Evolutionary conservation across 2,797 vertebrate genomes (phyloP), one percentile per base, ranked within the genome.

Genomic region (Sebastes minor): DNA sequence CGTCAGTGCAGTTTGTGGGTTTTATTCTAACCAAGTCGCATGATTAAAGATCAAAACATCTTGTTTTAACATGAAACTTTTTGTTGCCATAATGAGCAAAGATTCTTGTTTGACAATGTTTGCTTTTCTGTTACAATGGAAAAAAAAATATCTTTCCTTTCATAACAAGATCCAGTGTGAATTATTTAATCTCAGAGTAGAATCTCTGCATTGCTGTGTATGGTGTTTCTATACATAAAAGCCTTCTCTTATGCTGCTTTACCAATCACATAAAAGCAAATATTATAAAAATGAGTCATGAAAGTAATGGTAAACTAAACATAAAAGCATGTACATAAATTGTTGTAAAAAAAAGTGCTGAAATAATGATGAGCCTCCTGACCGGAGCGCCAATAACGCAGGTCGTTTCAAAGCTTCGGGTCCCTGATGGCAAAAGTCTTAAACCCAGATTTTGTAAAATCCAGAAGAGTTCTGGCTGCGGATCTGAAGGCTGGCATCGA

Each of bases 381-480:
- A 49, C 30, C 49, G 46, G 23, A 38, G 35, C 18, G 25, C n/a
- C 20, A 53, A 8, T 55, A 30, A 56, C 2, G 3, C 55, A 71
- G 74, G 63, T 77, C 8, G 4, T 81, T 80, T 77, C 25, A 80
- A 62, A 72, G 46, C 55, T 52, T 30, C 20, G 57, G 32, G 25
- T 61, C 67, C 63, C 66, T 33, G 32, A 64, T 62, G 70, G 61
- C 23, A 22, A 42, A 67, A 42, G 33, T 53, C 46, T 66, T 66
- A 70, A 89, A 82, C 33, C 7, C 2, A 27, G 64, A 78, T 77
- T 81, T 73, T 53, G 30, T 32, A 71, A 67, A 70, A 74, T 76
- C 27, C 46, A 60, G 2, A 76, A 4, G 63, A 27, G 55, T 49
- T 71, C 68, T 71, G 78, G 80, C 77, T 56, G 74, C 11, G 1